These are phyloP conservation scores for Gryllus bimaculatus DNA, from an alignment of 1,140 invertebrate species.

Conservation along the genomic window DNA sequence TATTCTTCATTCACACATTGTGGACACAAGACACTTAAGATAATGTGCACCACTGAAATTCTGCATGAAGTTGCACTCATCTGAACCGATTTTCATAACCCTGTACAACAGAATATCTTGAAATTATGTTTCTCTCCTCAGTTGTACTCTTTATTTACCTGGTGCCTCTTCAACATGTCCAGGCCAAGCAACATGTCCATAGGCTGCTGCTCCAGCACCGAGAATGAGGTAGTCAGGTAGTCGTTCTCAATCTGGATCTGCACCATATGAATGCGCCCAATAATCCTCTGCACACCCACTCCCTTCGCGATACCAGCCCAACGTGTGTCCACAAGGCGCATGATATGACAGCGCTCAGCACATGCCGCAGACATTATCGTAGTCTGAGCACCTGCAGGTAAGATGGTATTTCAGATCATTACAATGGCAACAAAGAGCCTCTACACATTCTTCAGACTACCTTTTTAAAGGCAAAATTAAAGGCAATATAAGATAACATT, in stretches of 20 bases:
- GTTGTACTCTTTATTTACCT: constrained; percentile 41
- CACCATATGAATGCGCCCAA: constrained; percentile 92
- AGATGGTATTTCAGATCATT: neutral
- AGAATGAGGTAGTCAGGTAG: constrained; percentile 92
- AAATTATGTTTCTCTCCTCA: too few relatives aligned
- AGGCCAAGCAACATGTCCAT: constrained; percentile 98
- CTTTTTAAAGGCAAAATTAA: neutral
- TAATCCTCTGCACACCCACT: constrained; percentile 92
- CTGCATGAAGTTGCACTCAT: too few relatives aligned
- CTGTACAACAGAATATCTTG: too few relatives aligned
- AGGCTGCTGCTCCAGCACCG: constrained; percentile 92
- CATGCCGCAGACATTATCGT: constrained; percentile 90
- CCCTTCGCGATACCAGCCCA: constrained; percentile 63
- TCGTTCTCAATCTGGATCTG: constrained; percentile 92
- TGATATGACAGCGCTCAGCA: constrained; percentile 91
- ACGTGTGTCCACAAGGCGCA: constrained; percentile 78
- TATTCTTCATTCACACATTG: too few relatives aligned
- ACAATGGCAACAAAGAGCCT: neutral
- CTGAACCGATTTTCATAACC: too few relatives aligned
- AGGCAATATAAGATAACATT: neutral
- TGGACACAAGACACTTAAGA: too few relatives aligned
- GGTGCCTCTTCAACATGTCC: constrained; percentile 95
- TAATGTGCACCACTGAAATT: too few relatives aligned
- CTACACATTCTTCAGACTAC: neutral
- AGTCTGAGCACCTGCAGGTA: constrained; percentile 69